Conservation (phyloP, 2,888 invertebrate genomes). For the Incurvaria masculella region DNA sequence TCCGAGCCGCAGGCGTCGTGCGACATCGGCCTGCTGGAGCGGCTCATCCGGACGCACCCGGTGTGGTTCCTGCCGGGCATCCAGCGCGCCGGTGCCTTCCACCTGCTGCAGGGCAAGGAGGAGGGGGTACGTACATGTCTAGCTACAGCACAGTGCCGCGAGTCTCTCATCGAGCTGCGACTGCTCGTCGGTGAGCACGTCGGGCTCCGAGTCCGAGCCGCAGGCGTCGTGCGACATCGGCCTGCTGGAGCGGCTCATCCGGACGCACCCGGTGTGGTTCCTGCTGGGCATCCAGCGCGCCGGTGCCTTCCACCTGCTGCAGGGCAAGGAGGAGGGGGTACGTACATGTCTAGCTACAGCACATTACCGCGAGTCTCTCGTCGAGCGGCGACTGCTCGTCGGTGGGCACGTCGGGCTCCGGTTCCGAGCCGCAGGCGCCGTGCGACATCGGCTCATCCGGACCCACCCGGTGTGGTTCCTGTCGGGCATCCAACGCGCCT, state of each 20-base stretch:
- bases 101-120: conserved; percentile 91
- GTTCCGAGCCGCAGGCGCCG: conserved; percentile 66
- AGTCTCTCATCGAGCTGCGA: conserved; percentile 65
- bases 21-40: too few relatives aligned
- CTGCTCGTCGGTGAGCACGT: conserved; percentile 54
- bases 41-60: conserved; percentile 87
- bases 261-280: conserved; percentile 95
- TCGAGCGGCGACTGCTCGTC: conserved; percentile 61
- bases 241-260: too few relatives aligned
- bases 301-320: conserved; percentile 90
- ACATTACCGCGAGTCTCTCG: too few relatives aligned
- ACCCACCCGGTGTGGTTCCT: conserved; percentile 96
- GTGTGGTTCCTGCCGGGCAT: conserved; percentile 96
- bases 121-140: too few relatives aligned
- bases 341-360: too few relatives aligned
- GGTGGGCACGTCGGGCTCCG: conserved; percentile 52
- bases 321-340: too few relatives aligned
- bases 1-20: conserved; percentile 72
- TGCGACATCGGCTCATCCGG: conserved; percentile 85
- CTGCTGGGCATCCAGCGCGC: conserved; percentile 90
- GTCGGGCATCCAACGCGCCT: conserved; percentile 87
- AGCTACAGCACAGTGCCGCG: conserved; percentile 65
- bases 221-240: conserved; percentile 82
- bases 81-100: conserved; percentile 89
- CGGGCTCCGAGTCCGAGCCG: conserved; percentile 58